Base-by-base conservation (phyloP, 2,113 vertebrate species). In the Callipepla squamata region DNA sequence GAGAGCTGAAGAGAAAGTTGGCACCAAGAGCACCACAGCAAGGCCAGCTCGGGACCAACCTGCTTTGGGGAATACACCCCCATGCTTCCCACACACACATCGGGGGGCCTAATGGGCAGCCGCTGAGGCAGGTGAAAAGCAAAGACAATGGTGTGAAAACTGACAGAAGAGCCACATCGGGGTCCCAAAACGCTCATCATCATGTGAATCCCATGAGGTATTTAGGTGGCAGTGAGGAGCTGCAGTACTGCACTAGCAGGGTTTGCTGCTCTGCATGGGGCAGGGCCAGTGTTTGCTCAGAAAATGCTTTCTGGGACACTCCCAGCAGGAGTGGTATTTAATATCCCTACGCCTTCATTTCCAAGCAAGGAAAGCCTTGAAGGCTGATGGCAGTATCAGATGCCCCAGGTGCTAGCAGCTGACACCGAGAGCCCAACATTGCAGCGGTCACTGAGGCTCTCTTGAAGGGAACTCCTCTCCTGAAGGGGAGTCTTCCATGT, bases 1-100 rank as follows among this genome's bases (percentile, higher is more conserved):
- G 67, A 45, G 0, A 90, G 68, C 15, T 65, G 61, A 92, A 86
- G 61, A 82, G 38, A 40, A 83, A 87, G 72, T 58, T 93, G 82
- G 59, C 76, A 93, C 58, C 70, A 61, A 89, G 68, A 91, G 30
- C 85, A 94, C 48, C 78, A 92, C 92, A 96, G 86, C 84, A 93
- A 89, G 38, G 34, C 55, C 79, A 76, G 62, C 80, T 87, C 75
- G 94, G 69, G 85, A 98, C 98, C 96, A 98, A 98, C 98, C 98
- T 98, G 98, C 73, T 98, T 98, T 2, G 98, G 98, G 87, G 98
- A 99, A 97, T 98, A 98, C 87, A 99, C 96, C 89, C 98, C 98
- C 34, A 98, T 83, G 55, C 97, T 98, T 97, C 98, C 98, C 94
- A 98, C 98, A 95, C 98, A 98, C 86, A 99, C 97, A 73, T 98